Conservation (phyloP, 2,888 invertebrate genomes). For the Erpobdella octoculata region DNA sequence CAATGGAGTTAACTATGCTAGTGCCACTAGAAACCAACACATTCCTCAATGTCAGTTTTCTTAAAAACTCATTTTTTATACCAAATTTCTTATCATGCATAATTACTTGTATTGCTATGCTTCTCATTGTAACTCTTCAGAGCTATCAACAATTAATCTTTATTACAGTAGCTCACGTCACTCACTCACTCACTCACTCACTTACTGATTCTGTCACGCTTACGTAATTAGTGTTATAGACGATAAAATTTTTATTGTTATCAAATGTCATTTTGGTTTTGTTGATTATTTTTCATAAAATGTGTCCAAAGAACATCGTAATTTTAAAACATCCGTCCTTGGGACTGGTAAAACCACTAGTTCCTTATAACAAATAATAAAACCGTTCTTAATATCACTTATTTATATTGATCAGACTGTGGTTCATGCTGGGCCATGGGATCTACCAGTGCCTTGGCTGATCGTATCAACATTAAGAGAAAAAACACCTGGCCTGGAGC, state of each 20-base stretch:
- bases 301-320: neutral
- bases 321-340: neutral
- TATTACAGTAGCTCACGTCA: no score
- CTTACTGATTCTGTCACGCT: no score
- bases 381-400: neutral
- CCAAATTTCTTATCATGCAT: no score
- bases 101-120: no score
- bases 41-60: slow-evolving; percentile 52
- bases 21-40: slow-evolving; percentile 54
- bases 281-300: neutral
- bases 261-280: neutral
- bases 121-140: no score
- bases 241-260: neutral
- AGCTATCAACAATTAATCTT: no score
- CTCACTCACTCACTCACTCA: no score
- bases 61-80: neutral
- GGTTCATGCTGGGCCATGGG: slow-evolving; percentile 56
- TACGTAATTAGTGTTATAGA: no score
- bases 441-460: slow-evolving; percentile 54
- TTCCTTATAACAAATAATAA: neutral
- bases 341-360: neutral
- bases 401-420: slow-evolving; percentile 48
- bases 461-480: slow-evolving; percentile 54
- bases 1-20: slow-evolving; percentile 52
- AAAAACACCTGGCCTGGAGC: slow-evolving; percentile 54